Base-by-base conservation (phyloP, 2,113 vertebrate species). In the Tenebrosternarchus preto region DNA sequence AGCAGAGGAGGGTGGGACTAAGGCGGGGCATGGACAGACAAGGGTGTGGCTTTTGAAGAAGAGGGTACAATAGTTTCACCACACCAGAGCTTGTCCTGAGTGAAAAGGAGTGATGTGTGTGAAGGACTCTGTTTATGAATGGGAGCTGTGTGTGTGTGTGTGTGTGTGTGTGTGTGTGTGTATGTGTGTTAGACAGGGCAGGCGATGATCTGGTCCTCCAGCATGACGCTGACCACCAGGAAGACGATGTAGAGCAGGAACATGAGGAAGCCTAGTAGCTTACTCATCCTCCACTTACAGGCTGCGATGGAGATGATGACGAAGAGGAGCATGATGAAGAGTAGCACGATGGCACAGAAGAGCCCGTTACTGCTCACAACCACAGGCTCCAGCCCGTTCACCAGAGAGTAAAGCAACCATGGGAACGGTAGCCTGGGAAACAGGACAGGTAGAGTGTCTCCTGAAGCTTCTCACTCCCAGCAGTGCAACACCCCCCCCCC, bases 271-370 rank as follows among this genome's bases (percentile, higher is more conserved):
- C 92, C 92, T 87, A 93, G 80, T 76, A 55, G 83, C 3, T 88
- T 86, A 83, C 90, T 92, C 92, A 93, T 92, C 85, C 82, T 92
- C 92, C 92, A 93, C 83, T 89, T 92, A 17, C 92, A 92, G n/a
- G 12, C 81, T 1, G 91, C 92, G 55, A 93, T 93, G 83, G 91
- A 92, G 83, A 90, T 86, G 85, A 91, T 92, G 90, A 93, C 92
- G 76, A 93, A 93, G 83, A 93, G 85, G 61, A 93, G 92, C 92
- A 93, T 93, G 86, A 93, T 70, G 87, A 93, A 93, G 89, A 93
- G 92, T 78, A 93, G 88, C 81, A 93, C 92, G 70, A 93, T 93
- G 85, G 92, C 90, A 4, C 92, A 93, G 89, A 93, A 93, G 50
- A 93, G 88, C 16, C 92, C 92, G 68, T 93, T 93, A 68, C 92